phyloP scores from a whole-genome alignment of 2,113 vertebrate genomes.

The Octodon degus region DNA sequence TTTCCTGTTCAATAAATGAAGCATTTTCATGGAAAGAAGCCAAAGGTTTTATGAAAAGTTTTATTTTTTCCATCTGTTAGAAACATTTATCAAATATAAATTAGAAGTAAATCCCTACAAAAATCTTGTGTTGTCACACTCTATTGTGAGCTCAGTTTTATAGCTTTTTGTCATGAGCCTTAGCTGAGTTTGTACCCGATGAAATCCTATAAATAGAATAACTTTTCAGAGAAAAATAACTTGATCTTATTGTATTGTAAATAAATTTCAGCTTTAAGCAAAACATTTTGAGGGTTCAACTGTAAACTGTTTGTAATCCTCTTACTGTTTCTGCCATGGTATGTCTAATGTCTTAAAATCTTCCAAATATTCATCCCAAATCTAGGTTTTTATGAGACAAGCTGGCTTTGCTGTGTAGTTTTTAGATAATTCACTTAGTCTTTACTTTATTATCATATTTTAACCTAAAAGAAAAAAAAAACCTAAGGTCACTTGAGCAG shows the following conservation, averaged over 20 bases:
- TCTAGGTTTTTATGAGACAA: neutral
- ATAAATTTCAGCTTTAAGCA: constrained; percentile 32
- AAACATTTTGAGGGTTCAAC: constrained; percentile 54
- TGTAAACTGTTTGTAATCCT: constrained; percentile 21
- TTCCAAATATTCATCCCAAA: constrained; percentile 49
- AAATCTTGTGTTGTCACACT: constrained; percentile 79
- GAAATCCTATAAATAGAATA: constrained; percentile 75
- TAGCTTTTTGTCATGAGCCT: constrained; percentile 74
- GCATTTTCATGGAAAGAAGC: constrained; percentile 84
- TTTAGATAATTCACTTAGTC: neutral
- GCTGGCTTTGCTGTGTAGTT: neutral
- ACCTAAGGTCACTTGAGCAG: neutral
- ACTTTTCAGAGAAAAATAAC: constrained; percentile 18
- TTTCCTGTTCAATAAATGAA: constrained; percentile 82
- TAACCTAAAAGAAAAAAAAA: neutral
- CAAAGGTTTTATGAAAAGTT: constrained; percentile 86
- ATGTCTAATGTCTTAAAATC: constrained; percentile 22
- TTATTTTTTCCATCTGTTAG: constrained; percentile 85
- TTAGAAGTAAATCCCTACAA: constrained; percentile 84
- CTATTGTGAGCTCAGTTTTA: constrained; percentile 77
- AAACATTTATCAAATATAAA: constrained; percentile 85
- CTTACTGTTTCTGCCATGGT: neutral
- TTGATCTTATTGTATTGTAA: constrained; percentile 17
- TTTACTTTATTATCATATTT: constrained; percentile 26
- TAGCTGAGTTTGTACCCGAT: constrained; percentile 60